Percentiles rank a stretch among this genome's conserved stretches.
Conservation (phyloP, 2,888 invertebrate genomes). For the Cheilosia vulpina region DNA sequence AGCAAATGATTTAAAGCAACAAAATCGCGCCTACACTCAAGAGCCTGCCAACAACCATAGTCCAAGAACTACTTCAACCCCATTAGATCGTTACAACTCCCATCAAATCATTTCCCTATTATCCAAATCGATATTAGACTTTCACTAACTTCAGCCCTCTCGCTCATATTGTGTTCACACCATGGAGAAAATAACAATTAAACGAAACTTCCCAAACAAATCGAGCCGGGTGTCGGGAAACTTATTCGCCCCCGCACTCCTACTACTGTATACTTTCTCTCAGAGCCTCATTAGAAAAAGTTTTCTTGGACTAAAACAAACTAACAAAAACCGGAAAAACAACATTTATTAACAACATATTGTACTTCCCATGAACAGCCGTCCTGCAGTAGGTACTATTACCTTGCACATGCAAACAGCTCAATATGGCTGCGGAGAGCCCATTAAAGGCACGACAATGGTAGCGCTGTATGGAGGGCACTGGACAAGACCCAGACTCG, state of each 20-base stretch:
- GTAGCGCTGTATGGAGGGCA: constrained; percentile 16
- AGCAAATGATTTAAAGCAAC: no score
- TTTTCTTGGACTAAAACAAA: constrained; percentile 24
- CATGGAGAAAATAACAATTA: constrained; percentile 59
- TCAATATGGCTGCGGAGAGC: constrained; percentile 43
- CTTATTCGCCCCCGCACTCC: constrained; percentile 31
- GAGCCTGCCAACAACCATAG: no score
- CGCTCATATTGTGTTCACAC: constrained; percentile 1
- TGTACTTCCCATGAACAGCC: constrained; percentile 52
- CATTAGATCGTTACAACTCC: background rate
- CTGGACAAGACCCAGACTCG: background rate
- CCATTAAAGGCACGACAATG: constrained; percentile 46
- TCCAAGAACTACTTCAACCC: background rate
- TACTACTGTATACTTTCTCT: background rate
- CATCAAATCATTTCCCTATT: constrained; percentile 51
- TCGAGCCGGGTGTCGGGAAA: constrained; percentile 48
- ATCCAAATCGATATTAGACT: constrained; percentile 46
- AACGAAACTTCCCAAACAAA: constrained; percentile 47
- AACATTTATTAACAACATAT: constrained; percentile 71
- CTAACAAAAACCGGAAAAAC: constrained; percentile 64
- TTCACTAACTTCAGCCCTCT: constrained; percentile 30
- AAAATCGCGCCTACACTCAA: no score
- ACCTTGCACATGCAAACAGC: constrained; percentile 58
- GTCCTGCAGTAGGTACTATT: background rate
- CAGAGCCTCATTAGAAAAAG: constrained; percentile 2